phyloP scores from a whole-genome alignment of 2,888 invertebrate species.

The Hemithea aestivaria region DNA sequence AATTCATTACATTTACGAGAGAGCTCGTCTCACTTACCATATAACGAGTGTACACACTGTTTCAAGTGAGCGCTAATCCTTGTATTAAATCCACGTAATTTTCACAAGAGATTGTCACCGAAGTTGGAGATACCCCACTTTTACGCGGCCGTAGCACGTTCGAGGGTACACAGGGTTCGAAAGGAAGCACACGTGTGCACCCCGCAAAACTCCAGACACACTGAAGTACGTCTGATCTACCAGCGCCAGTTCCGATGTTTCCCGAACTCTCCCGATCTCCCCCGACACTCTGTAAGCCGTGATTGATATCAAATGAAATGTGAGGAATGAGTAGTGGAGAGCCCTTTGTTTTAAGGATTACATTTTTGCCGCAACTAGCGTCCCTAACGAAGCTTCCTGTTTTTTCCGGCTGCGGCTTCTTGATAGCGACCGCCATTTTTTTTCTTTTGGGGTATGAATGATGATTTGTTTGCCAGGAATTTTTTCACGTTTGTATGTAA shows the following conservation, averaged over 20 bases:
- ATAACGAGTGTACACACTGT: constrained; percentile 42
- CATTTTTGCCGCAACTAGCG: constrained; percentile 44
- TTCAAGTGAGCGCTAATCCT: constrained; percentile 40
- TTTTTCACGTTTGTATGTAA: too few relatives aligned
- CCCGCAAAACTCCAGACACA: constrained; percentile 59
- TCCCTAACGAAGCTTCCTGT: constrained; percentile 27
- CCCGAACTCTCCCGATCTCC: constrained; percentile 54
- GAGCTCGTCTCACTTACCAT: constrained; percentile 50
- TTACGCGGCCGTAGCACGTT: constrained; percentile 42
- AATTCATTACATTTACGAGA: constrained; percentile 23
- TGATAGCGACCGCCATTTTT: constrained; percentile 31
- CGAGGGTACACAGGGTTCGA: constrained; percentile 42
- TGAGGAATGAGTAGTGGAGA: constrained; percentile 73
- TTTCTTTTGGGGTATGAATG: constrained; percentile 11
- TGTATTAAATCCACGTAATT: constrained; percentile 40
- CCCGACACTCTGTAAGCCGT: constrained; percentile 66
- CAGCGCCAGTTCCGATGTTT: constrained; percentile 51
- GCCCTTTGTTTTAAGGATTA: constrained; percentile 73
- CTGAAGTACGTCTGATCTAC: constrained; percentile 52
- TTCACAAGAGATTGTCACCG: constrained; percentile 38
- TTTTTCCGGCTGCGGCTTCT: constrained; percentile 22
- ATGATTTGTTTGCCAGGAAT: too few relatives aligned
- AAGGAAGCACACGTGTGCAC: constrained; percentile 51
- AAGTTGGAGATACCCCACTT: constrained; percentile 42
- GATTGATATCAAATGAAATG: constrained; percentile 79